Base-by-base conservation (phyloP, 2,888 invertebrate species). In the Arge pagana region DNA sequence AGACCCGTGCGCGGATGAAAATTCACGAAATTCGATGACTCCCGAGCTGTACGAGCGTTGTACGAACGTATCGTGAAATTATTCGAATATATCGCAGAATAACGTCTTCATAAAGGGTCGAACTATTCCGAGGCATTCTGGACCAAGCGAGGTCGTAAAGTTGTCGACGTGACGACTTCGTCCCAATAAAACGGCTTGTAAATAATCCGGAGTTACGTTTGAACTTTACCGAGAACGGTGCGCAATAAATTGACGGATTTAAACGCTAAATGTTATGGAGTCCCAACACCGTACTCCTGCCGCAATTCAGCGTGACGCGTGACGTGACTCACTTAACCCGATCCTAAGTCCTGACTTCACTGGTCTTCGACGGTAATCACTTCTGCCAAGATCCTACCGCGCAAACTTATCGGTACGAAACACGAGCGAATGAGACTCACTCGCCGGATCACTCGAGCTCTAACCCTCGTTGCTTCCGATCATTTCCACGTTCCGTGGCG, bases 101-200 rank as follows among this genome's bases (percentile, higher is more conserved):
- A 45, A 45, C 35, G 45, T 45, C 45, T 45, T 45, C 45, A 45
- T 45, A 33, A 45, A 45, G 45, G n/a, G 35, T n/a, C 33, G 33
- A 23, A 28, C 15, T 13, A 45, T 45, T 33, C 15, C 23, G 31
- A 24, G 19, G 31, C 7, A 4, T 19, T 4, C 8, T 15, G 33
- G 33, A 23, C 23, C 19, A 19, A 7, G 8, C 19, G 7, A n/a
- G 13, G 45, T 45, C 45, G 45, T 45, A 45, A 45, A 45, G n/a
- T 45, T 45, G 33, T 33, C 45, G 45, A 45, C 33, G 23, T 35
- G 45, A 45, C 33, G 33, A 33, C 16, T 16, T 3, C 45, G 33
- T 42, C 28, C 30, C 33, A 45, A 45, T 45, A 45, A 45, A 45
- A 45, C 33, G 33, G 11, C 33, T 45, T 45, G 45, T 45, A 45